Evolutionary conservation across 1,140 invertebrate genomes (phyloP).

Genomic region (Calliphora vicina): DNA sequence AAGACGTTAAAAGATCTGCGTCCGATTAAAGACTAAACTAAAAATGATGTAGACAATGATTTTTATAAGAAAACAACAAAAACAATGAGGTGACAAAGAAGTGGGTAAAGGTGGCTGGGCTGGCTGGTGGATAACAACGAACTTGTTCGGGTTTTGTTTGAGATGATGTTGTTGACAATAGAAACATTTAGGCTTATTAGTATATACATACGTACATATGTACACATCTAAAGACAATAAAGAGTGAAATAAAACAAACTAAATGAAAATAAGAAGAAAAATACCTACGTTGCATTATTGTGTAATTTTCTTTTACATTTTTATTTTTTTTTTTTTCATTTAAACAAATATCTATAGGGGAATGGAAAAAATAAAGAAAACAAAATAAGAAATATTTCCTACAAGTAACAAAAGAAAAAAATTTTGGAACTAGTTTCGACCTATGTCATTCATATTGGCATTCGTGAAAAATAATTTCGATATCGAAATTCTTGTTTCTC

Average conservation of each 20-base stretch:
- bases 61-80: constrained; percentile 23
- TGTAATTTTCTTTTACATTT: neutral
- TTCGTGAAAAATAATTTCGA: no score
- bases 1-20: constrained; percentile 18
- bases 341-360: neutral
- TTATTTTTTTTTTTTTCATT: neutral
- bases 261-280: no score
- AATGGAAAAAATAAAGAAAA: no score
- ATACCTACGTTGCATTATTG: neutral
- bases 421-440: no score
- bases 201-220: no score
- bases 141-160: neutral
- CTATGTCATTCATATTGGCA: no score
- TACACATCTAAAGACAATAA: no score
- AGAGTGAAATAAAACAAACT: neutral
- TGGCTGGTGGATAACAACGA: neutral
- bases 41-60: constrained; percentile 16
- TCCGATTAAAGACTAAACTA: constrained; percentile 33
- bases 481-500: no score
- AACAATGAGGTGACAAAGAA: neutral
- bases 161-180: neutral
- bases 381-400: no score
- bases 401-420: no score
- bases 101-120: neutral
- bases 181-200: neutral